Conservation (phyloP, 2,888 invertebrate species). For the Mycalesis mineus region DNA sequence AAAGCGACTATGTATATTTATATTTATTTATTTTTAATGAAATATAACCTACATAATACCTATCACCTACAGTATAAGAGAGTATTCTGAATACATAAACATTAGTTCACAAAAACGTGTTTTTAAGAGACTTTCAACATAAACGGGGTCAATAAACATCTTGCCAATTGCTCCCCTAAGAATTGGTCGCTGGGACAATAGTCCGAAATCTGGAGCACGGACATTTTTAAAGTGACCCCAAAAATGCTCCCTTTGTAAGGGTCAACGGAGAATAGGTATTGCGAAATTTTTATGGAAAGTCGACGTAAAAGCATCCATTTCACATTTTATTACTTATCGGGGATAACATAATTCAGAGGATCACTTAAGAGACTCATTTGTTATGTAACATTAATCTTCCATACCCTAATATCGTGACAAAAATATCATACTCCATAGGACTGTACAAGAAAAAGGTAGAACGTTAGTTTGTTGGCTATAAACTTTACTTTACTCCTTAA, state of each 20-base stretch:
- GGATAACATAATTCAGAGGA: no score
- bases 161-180: conserved; percentile 9
- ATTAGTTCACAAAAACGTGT: neutral
- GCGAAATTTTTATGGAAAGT: conserved; percentile 11
- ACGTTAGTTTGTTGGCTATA: no score
- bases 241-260: conserved; percentile 9
- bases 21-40: no score
- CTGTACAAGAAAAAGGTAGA: no score
- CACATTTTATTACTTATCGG: neutral
- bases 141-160: conserved; percentile 5
- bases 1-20: no score
- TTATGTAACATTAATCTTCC: no score
- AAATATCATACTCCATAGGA: no score
- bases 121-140: conserved; percentile 1
- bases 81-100: neutral
- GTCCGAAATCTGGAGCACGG: conserved; percentile 15
- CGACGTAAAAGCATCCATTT: neutral
- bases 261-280: conserved; percentile 2
- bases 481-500: no score
- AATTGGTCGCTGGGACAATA: conserved; percentile 13
- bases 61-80: no score
- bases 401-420: no score
- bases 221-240: conserved; percentile 16
- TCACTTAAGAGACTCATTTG: no score
- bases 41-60: no score